Percentiles rank a stretch among this genome's conserved stretches.
Evolutionary conservation across 1,140 invertebrate genomes (phyloP).

Genomic region (Stenopsyche tienmushanensis): DNA sequence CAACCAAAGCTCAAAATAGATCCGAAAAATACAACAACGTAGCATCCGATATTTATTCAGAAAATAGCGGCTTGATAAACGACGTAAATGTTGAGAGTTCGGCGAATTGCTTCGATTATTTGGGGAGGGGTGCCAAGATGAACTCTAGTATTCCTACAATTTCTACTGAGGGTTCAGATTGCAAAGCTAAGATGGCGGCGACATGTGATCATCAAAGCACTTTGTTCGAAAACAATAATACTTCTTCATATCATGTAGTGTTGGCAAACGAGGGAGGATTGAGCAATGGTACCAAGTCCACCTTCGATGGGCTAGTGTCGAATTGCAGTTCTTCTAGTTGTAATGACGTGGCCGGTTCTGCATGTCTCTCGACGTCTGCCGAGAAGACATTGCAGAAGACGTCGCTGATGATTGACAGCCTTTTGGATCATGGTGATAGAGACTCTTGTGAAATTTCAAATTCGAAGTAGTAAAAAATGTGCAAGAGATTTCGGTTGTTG

Average conservation of each 20-base stretch:
- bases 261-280: conserved; percentile 29
- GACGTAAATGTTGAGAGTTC: conserved; percentile 35
- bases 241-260: conserved; percentile 38
- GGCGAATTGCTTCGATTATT: conserved; percentile 35
- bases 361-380: conserved; percentile 21
- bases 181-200: conserved; percentile 38
- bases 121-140: conserved; percentile 6
- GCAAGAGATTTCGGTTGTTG: too few species aligned
- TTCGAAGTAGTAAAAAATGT: conserved; percentile 25
- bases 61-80: conserved; percentile 28
- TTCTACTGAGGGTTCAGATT: conserved; percentile 30
- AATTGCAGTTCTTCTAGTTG: conserved; percentile 37
- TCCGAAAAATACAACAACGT: conserved; percentile 20
- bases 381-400: conserved; percentile 38
- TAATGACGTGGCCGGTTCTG: conserved; percentile 17
- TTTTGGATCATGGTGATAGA: conserved; percentile 33
- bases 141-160: too few species aligned
- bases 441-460: conserved; percentile 36
- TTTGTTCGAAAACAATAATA: conserved; percentile 38
- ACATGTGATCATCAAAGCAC: conserved; percentile 28
- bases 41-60: conserved; percentile 28
- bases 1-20: conserved; percentile 9
- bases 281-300: conserved; percentile 32
- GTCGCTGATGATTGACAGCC: conserved; percentile 39
- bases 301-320: conserved; percentile 34